Base-by-base conservation (phyloP, 2,888 invertebrate genomes). In the Cremastinae sp. region DNA sequence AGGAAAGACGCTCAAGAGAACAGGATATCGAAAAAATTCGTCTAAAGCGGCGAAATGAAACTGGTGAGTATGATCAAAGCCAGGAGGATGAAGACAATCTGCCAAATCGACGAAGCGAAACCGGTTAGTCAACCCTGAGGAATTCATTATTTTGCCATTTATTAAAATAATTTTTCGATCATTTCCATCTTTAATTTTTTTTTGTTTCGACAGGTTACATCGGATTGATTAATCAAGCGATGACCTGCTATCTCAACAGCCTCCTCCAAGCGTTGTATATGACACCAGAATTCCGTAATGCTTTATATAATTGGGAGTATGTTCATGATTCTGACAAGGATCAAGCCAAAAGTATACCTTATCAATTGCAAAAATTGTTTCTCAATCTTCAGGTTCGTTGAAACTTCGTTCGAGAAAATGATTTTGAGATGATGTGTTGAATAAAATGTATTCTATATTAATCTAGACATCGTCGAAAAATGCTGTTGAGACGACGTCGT, bases 231-330 rank as follows among this genome's bases (percentile, higher is more conserved):
- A 96, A 96, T 89, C 96, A 96, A 89, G 96, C 96, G 0, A 97
- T 97, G 96, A 97, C 97, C 0, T 97, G 97, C 87, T 97, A 97
- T 88, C 91, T 97, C 72, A 97, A 97, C 90, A 96, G 96, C 90
- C 91, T 97, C 53, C 90, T 97, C 20, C 97, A 97, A 90, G 95
- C 96, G 0, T 91, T 97, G 3, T 97, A 93, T 86, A 97, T 97
- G 96, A 97, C 97, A 0, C 97, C 97, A 0, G 97, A 97, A 90
- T 97, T 97, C 88, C 92, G 97, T 43, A 97, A 97, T 90, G 95
- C 96, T 1, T 90, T 97, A 39, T 97, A 97, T 88, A 94, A 94
- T 83, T 96, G 96, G 95, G 94, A 95, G 86, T 95, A 93, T 85
- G 78, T 85, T 8, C 94, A 94, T 83, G 93, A 93, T 5, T 87